These are phyloP conservation scores for Brachypodius melanocephalos DNA, from an alignment of 2,113 vertebrate genomes.

Conservation along the genomic window DNA sequence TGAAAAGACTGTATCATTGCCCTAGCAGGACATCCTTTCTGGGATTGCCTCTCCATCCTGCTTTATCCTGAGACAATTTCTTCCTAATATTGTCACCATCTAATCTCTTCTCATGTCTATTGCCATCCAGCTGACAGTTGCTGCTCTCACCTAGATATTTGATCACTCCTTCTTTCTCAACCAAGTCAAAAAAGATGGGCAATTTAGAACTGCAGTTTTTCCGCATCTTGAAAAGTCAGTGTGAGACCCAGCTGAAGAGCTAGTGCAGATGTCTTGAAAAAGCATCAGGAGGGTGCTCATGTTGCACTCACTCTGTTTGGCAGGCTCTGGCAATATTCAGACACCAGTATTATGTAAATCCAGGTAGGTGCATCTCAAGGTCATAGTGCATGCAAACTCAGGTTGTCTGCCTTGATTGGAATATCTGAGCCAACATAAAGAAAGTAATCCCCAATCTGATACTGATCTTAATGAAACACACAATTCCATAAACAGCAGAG, in stretches of 20 bases:
- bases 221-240: neutral
- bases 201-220: neutral
- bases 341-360: neutral
- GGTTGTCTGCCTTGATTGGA: neutral
- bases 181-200: neutral
- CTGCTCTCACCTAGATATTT: neutral
- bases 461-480: neutral
- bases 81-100: neutral
- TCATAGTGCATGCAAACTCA: neutral
- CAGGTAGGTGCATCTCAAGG: neutral
- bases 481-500: neutral
- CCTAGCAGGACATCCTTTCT: neutral
- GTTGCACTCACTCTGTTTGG: neutral
- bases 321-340: neutral
- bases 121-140: neutral
- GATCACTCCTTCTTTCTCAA: neutral
- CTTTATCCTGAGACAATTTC: neutral
- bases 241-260: neutral
- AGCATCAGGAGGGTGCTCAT: neutral
- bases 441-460: neutral
- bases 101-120: neutral
- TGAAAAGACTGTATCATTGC: neutral
- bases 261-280: neutral
- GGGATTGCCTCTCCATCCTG: neutral
- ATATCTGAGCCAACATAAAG: neutral